phyloP scores from a whole-genome alignment of 2,797 vertebrate species.

The Odontamblyopus rebecca region DNA sequence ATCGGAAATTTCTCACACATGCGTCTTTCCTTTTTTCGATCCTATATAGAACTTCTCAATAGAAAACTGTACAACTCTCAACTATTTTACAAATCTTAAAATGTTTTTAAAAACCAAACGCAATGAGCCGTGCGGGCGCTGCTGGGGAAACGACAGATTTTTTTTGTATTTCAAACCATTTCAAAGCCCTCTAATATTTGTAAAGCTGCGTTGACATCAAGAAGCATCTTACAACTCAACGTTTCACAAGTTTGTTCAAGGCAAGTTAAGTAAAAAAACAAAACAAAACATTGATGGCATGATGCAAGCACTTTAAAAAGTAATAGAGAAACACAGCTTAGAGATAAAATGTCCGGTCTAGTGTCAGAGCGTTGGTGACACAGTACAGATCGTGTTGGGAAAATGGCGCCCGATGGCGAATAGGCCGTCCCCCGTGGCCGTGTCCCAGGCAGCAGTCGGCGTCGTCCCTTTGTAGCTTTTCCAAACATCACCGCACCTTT shows the following conservation, averaged over 20 bases:
- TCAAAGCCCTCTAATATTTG: neutral
- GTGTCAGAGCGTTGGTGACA: conserved; percentile 65
- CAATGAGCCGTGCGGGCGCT: neutral
- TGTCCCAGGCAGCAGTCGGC: conserved; percentile 54
- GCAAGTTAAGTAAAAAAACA: conserved; percentile 40
- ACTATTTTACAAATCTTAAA: conserved; percentile 7
- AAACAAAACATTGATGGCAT: conserved; percentile 34
- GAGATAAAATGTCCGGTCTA: conserved; percentile 59
- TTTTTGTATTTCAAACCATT: neutral
- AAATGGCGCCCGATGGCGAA: conserved; percentile 13
- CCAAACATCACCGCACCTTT: conserved; percentile 6
- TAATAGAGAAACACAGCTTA: conserved; percentile 46
- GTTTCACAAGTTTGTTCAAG: conserved; percentile 36
- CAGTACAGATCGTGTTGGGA: conserved; percentile 42
- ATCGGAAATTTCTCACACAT: conserved; percentile 4
- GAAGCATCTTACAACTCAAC: conserved; percentile 30
- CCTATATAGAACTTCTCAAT: conserved; percentile 7
- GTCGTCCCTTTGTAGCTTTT: conserved; percentile 41
- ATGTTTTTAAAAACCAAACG: conserved; percentile 9
- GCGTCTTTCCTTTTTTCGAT: neutral
- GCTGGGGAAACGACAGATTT: neutral
- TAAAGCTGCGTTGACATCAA: conserved; percentile 47
- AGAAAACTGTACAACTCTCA: conserved; percentile 13
- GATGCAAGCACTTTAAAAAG: conserved; percentile 47
- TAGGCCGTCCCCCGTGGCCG: conserved; percentile 21